Conservation (phyloP, 1,140 invertebrate species). For the Panagrolaimus sp. region DNA sequence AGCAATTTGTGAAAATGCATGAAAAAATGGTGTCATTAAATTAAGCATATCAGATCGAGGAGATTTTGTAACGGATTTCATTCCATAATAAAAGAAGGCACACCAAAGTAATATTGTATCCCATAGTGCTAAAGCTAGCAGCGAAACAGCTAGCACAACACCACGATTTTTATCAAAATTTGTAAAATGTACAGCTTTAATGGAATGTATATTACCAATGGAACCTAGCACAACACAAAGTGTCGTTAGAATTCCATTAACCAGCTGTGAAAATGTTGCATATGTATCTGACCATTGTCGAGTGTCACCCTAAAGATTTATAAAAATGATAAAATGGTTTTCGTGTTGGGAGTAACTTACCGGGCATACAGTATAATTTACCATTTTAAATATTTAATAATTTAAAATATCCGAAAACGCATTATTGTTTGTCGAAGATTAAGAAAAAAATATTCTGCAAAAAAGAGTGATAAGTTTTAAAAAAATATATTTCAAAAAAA, state of each 20-base stretch:
- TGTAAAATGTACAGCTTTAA: constrained; percentile 20
- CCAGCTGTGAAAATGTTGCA: background rate
- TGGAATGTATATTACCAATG: background rate
- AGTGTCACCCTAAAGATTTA: background rate
- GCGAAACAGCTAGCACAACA: constrained; percentile 44
- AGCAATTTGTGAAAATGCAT: constrained; percentile 39
- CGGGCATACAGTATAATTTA: too few species aligned
- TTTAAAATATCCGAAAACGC: too few species aligned
- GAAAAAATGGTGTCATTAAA: constrained; percentile 34
- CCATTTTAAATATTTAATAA: too few species aligned
- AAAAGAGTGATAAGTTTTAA: too few species aligned
- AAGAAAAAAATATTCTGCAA: too few species aligned
- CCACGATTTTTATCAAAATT: constrained; percentile 50
- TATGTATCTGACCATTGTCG: constrained; percentile 5
- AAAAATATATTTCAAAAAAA: too few species aligned
- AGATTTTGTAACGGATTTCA: constrained; percentile 29
- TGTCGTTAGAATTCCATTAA: background rate
- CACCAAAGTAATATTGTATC: constrained; percentile 48
- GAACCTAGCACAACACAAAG: background rate
- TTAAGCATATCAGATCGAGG: constrained; percentile 28
- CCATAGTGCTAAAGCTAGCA: constrained; percentile 46
- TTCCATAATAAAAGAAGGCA: constrained; percentile 45
- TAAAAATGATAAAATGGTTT: too few species aligned
- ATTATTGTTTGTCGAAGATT: too few species aligned
- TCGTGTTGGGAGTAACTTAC: too few species aligned